phyloP scores from a whole-genome alignment of 2,888 invertebrate species.

The Cataglyphis livida region DNA sequence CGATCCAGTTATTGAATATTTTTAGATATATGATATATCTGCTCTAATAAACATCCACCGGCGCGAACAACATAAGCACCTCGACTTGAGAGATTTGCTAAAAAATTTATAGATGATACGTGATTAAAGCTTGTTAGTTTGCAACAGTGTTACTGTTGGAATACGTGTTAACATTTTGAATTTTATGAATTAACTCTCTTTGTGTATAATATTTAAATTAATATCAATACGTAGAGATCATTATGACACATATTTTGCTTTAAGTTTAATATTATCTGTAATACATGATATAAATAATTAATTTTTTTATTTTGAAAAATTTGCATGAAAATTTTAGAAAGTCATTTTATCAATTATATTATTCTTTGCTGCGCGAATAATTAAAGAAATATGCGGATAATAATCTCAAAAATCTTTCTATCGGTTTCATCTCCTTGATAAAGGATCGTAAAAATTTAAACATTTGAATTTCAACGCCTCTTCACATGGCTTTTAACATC shows the following conservation, averaged over 20 bases:
- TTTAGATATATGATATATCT: conserved; percentile 16
- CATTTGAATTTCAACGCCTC: not conserved
- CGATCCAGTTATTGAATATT: conserved; percentile 18
- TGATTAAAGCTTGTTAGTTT: not conserved
- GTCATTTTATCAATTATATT: not conserved
- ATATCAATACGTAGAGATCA: not conserved
- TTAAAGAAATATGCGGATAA: not conserved
- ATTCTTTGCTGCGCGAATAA: not conserved
- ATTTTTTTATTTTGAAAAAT: not conserved
- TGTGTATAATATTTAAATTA: not conserved
- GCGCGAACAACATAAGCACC: conserved; percentile 1
- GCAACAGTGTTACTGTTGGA: not conserved
- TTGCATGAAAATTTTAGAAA: not conserved
- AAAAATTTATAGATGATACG: not conserved
- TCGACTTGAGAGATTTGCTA: not conserved
- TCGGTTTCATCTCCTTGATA: not conserved
- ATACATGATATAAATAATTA: not conserved
- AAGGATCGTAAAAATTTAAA: not conserved
- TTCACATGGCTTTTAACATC: not conserved
- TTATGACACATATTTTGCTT: not conserved
- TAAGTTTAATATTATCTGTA: not conserved
- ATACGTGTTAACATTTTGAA: not conserved
- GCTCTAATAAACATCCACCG: conserved; percentile 26
- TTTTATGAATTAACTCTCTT: not conserved
- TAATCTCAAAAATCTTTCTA: not conserved